phyloP scores from a whole-genome alignment of 2,888 invertebrate genomes.

The Bibio marci region DNA sequence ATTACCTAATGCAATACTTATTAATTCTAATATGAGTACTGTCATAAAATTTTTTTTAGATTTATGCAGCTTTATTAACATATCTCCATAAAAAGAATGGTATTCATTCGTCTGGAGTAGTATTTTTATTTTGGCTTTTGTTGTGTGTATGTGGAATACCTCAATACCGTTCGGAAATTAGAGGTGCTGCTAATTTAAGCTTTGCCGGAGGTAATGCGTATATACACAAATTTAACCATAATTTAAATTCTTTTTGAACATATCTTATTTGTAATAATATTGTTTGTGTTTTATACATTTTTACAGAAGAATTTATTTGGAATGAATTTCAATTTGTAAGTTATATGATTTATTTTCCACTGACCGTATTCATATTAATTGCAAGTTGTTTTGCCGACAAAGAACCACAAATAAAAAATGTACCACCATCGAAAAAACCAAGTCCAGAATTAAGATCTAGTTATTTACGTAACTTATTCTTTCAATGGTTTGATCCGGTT shows the following conservation, averaged over 20 bases:
- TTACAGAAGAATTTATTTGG: neutral
- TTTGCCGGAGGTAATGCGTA: too few species aligned
- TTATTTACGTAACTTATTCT: slow-evolving; percentile 33
- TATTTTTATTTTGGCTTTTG: slow-evolving; percentile 83
- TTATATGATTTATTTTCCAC: slow-evolving; percentile 22
- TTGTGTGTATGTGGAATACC: slow-evolving; percentile 53
- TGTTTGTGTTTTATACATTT: neutral
- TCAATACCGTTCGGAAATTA: slow-evolving; percentile 47
- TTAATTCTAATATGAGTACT: too few species aligned
- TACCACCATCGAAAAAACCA: slow-evolving; percentile 12
- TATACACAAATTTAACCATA: too few species aligned
- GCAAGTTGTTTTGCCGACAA: slow-evolving; percentile 26
- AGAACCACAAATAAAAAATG: slow-evolving; percentile 10
- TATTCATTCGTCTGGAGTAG: slow-evolving; percentile 71
- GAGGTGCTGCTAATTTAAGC: neutral
- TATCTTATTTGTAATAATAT: neutral
- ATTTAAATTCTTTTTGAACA: too few species aligned
- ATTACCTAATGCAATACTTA: too few species aligned
- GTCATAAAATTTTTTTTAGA: too few species aligned
- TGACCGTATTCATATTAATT: slow-evolving; percentile 20
- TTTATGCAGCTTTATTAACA: slow-evolving; percentile 49
- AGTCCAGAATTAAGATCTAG: slow-evolving; percentile 36
- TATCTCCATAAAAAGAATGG: slow-evolving; percentile 72
- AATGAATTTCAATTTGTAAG: slow-evolving; percentile 14
- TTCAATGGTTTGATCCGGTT: slow-evolving; percentile 37